Base-by-base conservation (phyloP, 2,113 vertebrate genomes). In the Vulpes lagopus region DNA sequence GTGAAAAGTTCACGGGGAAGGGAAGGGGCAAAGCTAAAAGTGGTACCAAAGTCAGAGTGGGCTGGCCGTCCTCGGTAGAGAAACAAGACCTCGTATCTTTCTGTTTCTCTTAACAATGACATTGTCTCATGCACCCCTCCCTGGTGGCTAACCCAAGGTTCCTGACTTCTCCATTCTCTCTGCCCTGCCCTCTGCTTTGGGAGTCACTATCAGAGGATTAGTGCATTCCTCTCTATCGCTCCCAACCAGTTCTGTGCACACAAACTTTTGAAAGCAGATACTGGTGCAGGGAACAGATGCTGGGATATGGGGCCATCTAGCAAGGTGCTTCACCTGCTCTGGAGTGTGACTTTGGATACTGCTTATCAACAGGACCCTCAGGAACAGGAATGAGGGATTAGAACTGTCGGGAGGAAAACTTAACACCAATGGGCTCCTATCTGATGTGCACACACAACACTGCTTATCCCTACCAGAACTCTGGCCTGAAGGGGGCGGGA, bases 191-290 rank as follows among this genome's bases (percentile, higher is more conserved):
- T 82, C 82, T 22, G 73, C 53, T 76, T 93, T 51, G 32, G 27
- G 55, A 94, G 87, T 85, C 38, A 65, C 0, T 81, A 51, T 83
- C 80, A 92, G 59, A 90, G 30, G 95, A 92, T 88, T 78, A 65
- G 22, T 32, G 16, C 43, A 22, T 25, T 91, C 69, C 35, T 94
- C 65, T 69, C 80, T 81, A 73, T 81, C 88, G 81, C 43, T 83
- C 94, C 35, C 64, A 71, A 65, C 43, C 85, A 85, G 93, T 11
- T 94, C 80, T 30, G 59, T 9, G 69, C 91, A 65, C 20, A 81
- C 1, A 35, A 59, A 78, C 69, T 85, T 96, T 32, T 32, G 27
- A 86, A 92, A 96, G 84, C 81, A 88, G 30, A 97, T n/a, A 93
- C 12, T 35, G 67, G 15, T 0, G 4, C 65, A 69, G n/a, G 65